These are phyloP conservation scores for Carlito syrichta DNA, from an alignment of 2,113 vertebrate species.

Conservation along the genomic window DNA sequence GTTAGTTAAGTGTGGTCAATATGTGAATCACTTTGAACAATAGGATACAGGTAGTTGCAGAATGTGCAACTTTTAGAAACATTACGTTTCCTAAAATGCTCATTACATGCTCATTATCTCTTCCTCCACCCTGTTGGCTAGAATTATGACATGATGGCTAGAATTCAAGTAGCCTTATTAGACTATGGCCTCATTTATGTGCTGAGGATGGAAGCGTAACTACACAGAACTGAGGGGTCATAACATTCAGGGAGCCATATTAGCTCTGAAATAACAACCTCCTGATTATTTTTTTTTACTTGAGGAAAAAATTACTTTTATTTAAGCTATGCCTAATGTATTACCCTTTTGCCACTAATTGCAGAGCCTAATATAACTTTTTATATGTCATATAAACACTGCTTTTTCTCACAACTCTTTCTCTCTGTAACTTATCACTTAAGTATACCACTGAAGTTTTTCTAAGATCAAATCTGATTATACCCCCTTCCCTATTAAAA, in stretches of 20 bases:
- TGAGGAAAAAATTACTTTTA: not conserved
- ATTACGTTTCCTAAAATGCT: not conserved
- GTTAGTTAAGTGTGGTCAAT: not conserved
- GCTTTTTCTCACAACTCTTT: not conserved
- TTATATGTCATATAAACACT: not conserved
- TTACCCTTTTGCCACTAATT: not conserved
- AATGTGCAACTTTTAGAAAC: not conserved
- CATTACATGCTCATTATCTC: not conserved
- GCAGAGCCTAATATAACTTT: not conserved
- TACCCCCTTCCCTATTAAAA: not conserved
- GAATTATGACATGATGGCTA: not conserved
- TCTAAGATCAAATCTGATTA: not conserved
- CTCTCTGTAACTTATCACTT: not conserved
- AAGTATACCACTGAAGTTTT: not conserved
- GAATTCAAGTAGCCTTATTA: not conserved
- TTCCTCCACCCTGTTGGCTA: not conserved
- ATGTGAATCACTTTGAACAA: not conserved
- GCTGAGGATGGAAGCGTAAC: not conserved
- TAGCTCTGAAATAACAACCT: not conserved
- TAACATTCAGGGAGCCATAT: not conserved
- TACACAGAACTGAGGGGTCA: fast-evolving
- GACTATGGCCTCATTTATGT: not conserved
- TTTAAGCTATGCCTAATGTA: not conserved
- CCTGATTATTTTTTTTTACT: not conserved
- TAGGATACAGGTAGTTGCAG: not conserved